A percentile compares a stretch with the other conserved stretches of the same genome.
Conservation (phyloP, 2,113 vertebrate genomes). For the Rostratula benghalensis region DNA sequence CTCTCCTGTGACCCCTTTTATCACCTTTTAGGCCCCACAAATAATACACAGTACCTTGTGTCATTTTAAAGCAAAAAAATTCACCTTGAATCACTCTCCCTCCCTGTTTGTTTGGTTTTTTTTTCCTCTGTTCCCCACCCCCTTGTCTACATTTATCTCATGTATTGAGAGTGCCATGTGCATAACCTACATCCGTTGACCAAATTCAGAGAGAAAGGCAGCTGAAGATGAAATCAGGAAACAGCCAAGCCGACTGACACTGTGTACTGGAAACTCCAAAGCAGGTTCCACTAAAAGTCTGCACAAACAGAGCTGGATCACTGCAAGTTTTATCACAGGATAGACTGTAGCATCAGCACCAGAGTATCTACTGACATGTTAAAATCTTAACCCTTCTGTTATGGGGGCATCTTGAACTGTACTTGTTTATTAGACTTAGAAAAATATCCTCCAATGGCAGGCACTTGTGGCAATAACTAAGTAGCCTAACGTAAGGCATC, state of each 20-base stretch:
- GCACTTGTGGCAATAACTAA: neutral
- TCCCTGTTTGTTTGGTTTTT: neutral
- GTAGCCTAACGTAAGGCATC: neutral
- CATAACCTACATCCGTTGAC: neutral
- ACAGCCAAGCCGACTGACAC: neutral
- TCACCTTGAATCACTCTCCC: neutral
- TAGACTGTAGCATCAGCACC: neutral
- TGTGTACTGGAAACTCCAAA: neutral
- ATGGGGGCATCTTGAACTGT: neutral
- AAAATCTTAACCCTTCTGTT: neutral
- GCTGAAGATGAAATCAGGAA: neutral
- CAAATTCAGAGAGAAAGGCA: neutral
- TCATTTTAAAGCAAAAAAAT: neutral
- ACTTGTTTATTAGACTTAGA: neutral
- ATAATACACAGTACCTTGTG: neutral
- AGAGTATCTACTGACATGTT: neutral
- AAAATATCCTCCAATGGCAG: neutral
- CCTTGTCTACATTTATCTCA: neutral
- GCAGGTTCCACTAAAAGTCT: neutral
- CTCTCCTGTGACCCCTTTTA: neutral
- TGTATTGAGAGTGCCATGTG: neutral
- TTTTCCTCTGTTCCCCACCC: rapidly evolving
- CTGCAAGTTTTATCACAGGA: neutral
- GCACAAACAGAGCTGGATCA: neutral
- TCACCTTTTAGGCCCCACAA: neutral